Percentiles rank a stretch among this genome's conserved stretches.
Conservation (phyloP, 1,140 invertebrate species). For the Penaeus chinensis region DNA sequence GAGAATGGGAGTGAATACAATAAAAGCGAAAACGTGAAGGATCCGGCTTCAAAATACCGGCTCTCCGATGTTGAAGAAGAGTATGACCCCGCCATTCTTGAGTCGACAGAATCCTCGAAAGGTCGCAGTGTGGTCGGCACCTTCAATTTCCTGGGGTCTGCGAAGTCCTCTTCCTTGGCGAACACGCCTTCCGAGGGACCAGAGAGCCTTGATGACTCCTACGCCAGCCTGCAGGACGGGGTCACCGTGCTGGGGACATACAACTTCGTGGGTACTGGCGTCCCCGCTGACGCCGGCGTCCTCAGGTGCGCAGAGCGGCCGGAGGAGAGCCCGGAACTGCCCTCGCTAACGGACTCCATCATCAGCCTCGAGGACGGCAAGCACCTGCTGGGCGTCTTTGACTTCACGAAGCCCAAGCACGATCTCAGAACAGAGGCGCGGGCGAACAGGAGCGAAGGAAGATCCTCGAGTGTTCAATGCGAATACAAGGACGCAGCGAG, state of each 20-base stretch:
- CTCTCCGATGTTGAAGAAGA: too few species aligned
- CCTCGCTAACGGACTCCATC: constrained; percentile 28
- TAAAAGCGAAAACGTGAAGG: too few species aligned
- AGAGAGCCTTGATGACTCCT: not conserved
- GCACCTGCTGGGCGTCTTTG: constrained; percentile 40
- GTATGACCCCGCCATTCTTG: too few species aligned
- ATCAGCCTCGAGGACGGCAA: constrained; percentile 45
- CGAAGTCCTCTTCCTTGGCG: not conserved
- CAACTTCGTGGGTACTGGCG: constrained; percentile 23
- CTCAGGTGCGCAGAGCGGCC: not conserved
- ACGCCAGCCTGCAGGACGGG: not conserved
- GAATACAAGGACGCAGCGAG: too few species aligned
- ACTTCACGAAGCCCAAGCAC: constrained; percentile 26
- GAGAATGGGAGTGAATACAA: too few species aligned
- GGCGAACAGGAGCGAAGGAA: too few species aligned
- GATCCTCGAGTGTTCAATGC: too few species aligned
- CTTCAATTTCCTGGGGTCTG: constrained; percentile 23
- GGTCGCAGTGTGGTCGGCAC: constrained; percentile 12
- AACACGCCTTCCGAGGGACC: not conserved
- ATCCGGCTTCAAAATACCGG: too few species aligned
- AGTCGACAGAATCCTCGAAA: too few species aligned
- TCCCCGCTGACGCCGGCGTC: not conserved
- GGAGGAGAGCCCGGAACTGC: not conserved
- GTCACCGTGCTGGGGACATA: constrained; percentile 26
- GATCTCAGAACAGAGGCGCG: too few species aligned